These are phyloP conservation scores for Butorides virescens DNA, from an alignment of 2,113 vertebrate species.

Conservation along the genomic window DNA sequence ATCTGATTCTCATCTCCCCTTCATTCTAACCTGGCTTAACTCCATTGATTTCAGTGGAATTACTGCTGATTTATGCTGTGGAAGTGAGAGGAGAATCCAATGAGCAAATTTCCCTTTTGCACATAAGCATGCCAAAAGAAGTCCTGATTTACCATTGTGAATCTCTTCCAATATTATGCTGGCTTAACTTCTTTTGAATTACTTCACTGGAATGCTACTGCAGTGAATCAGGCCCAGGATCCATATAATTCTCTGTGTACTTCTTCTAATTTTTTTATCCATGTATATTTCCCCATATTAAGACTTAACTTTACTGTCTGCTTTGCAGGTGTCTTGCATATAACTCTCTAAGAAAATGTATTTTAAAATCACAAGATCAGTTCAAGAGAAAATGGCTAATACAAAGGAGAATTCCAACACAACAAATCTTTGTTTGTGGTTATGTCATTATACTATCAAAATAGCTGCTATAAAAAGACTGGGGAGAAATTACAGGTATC, in stretches of 20 bases:
- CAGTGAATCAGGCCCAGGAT: background rate
- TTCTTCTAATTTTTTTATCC: background rate
- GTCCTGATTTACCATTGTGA: slow-evolving; percentile 24
- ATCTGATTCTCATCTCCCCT: slow-evolving; percentile 44
- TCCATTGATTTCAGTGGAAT: slow-evolving; percentile 35
- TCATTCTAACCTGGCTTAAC: slow-evolving; percentile 45
- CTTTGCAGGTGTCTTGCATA: background rate
- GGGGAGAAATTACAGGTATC: background rate
- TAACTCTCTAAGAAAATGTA: background rate
- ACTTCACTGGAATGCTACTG: slow-evolving; percentile 21
- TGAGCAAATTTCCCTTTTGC: slow-evolving; percentile 26
- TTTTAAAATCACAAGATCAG: background rate
- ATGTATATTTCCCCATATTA: background rate
- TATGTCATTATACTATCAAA: background rate
- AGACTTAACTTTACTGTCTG: background rate
- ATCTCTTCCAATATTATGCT: slow-evolving; percentile 21
- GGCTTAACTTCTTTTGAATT: slow-evolving; percentile 50
- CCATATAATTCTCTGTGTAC: background rate
- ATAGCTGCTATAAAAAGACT: background rate
- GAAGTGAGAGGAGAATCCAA: slow-evolving; percentile 32
- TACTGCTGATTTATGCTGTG: slow-evolving; percentile 40
- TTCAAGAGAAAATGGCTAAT: background rate
- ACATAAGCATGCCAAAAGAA: slow-evolving; percentile 10
- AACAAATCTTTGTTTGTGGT: background rate
- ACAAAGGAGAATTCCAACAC: background rate